Evolutionary conservation across 2,113 vertebrate species (phyloP).

Genomic region (Phyllopteryx taeniolatus): DNA sequence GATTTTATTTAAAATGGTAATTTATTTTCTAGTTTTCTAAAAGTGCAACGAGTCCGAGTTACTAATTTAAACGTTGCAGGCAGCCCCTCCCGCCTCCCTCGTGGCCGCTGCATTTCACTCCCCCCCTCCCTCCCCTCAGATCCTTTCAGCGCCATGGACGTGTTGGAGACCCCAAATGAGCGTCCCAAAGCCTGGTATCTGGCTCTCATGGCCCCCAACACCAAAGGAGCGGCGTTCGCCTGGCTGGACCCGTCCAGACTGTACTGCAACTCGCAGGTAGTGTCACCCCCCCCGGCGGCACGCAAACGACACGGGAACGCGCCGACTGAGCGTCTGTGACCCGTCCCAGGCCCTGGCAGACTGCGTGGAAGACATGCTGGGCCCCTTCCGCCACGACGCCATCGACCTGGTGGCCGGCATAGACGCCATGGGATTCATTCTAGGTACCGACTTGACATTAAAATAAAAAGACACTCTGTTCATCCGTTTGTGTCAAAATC

Average conservation of each 20-base stretch:
- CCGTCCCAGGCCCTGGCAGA: constrained; percentile 77
- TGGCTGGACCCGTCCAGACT: constrained; percentile 89
- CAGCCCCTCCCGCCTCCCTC: neutral
- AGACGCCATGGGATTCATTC: constrained; percentile 88
- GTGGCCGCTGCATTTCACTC: constrained; percentile 16
- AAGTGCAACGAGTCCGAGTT: neutral
- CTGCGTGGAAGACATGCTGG: constrained; percentile 79
- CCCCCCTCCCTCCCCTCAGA: constrained; percentile 5
- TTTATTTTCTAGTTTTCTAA: too few species aligned
- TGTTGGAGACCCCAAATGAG: constrained; percentile 44
- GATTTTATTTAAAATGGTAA: too few species aligned
- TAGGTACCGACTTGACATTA: constrained; percentile 68
- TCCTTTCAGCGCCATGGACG: constrained; percentile 68
- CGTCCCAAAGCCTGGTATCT: constrained; percentile 80
- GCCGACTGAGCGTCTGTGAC: neutral
- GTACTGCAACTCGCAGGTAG: constrained; percentile 83
- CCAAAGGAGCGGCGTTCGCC: constrained; percentile 78
- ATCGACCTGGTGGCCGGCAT: constrained; percentile 84
- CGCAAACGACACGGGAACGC: neutral
- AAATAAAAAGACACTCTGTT: too few species aligned
- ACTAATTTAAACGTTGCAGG: neutral
- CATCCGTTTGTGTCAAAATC: too few species aligned
- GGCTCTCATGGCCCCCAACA: constrained; percentile 82
- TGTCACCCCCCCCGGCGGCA: neutral
- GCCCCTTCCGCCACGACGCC: constrained; percentile 74